These are phyloP conservation scores for Anoura caudifer DNA, from an alignment of 2,113 vertebrate species.

Conservation along the genomic window DNA sequence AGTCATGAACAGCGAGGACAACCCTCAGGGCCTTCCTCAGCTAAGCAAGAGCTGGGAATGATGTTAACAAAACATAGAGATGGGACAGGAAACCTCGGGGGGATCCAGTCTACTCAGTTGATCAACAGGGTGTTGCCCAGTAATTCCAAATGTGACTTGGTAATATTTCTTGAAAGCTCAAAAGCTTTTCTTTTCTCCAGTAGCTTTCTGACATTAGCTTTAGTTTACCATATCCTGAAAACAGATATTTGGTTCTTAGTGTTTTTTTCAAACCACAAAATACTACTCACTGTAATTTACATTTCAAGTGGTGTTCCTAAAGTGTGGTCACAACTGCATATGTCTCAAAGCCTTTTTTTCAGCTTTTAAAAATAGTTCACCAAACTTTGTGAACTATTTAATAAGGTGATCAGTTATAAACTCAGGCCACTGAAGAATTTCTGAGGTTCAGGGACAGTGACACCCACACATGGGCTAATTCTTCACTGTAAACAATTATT, in stretches of 20 bases:
- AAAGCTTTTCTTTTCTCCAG: background rate
- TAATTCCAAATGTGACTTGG: background rate
- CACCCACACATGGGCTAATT: rapidly evolving
- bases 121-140: background rate
- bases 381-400: background rate
- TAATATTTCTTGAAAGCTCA: background rate
- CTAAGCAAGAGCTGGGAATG: background rate
- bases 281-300: slow-evolving; percentile 61
- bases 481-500: rapidly evolving
- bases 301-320: slow-evolving; percentile 70
- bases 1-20: background rate
- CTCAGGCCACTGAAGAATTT: background rate
- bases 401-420: background rate
- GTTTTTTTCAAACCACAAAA: slow-evolving; percentile 43
- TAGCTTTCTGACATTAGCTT: slow-evolving; percentile 38
- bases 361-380: slow-evolving; percentile 38
- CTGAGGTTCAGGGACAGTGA: background rate
- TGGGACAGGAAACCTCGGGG: background rate
- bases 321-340: slow-evolving; percentile 42
- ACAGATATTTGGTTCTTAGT: slow-evolving; percentile 50
- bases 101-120: background rate
- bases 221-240: slow-evolving; percentile 48
- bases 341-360: background rate
- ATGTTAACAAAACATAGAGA: background rate
- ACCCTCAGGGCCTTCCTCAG: background rate